Conservation (phyloP, 2,113 vertebrate species). For the Nothocercus julius region DNA sequence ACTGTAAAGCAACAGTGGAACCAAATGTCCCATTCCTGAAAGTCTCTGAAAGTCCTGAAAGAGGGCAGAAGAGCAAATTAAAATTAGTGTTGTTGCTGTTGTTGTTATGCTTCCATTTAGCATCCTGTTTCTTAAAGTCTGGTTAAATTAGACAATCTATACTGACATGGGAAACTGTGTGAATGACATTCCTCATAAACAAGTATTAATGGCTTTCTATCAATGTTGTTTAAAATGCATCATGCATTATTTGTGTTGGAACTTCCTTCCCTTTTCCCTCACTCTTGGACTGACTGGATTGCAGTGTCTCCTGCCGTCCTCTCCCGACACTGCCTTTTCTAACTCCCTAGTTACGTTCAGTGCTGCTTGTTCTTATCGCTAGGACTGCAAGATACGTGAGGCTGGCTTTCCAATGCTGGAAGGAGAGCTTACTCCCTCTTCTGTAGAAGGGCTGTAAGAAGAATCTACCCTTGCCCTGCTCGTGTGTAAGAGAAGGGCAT, state of each 20-base stretch:
- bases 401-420: background rate
- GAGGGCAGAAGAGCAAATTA: background rate
- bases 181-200: background rate
- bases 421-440: background rate
- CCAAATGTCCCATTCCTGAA: background rate
- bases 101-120: background rate
- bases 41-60: too few relatives aligned
- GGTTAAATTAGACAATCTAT: background rate
- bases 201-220: background rate
- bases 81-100: background rate
- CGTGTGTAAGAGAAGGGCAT: background rate
- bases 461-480: background rate
- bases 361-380: accelerated
- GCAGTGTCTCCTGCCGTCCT: background rate
- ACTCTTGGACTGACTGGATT: background rate
- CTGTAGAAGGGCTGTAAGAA: background rate
- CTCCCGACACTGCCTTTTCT: background rate
- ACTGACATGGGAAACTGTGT: background rate
- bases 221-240: background rate
- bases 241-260: background rate
- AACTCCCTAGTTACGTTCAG: background rate
- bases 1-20: background rate
- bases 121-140: background rate
- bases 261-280: background rate
- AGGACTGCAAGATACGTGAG: background rate